Conservation (phyloP, 1,140 invertebrate species). For the Leptinotarsa undecemlineata region DNA sequence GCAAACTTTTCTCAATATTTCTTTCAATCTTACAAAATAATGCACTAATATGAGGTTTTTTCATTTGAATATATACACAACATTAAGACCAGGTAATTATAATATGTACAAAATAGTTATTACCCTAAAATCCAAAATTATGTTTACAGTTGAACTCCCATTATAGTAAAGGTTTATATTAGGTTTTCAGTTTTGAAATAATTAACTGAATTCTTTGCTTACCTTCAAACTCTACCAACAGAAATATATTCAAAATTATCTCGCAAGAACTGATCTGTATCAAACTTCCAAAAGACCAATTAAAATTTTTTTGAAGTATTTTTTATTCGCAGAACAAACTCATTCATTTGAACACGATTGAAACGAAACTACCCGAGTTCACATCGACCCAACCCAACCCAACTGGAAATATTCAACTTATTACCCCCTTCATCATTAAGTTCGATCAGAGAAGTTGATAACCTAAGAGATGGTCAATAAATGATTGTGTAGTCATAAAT, state of each 20-base stretch:
- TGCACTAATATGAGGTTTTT: constrained; percentile 41
- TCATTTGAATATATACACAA: constrained; percentile 39
- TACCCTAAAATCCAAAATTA: constrained; percentile 12
- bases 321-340: too few species aligned
- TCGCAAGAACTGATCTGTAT: too few species aligned
- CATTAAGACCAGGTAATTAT: constrained; percentile 35
- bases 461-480: too few species aligned
- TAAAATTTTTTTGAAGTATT: too few species aligned
- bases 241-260: neutral
- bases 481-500: too few species aligned
- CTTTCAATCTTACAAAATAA: constrained; percentile 37
- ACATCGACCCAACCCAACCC: too few species aligned
- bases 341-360: too few species aligned
- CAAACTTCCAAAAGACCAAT: too few species aligned
- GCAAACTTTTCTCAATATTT: constrained; percentile 16
- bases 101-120: constrained; percentile 38
- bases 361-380: too few species aligned
- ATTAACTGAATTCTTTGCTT: neutral
- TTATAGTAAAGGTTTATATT: neutral
- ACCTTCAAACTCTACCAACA: neutral
- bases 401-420: too few species aligned
- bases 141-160: constrained; percentile 1
- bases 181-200: neutral
- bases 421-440: too few species aligned
- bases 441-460: too few species aligned